A percentile compares a stretch with the other conserved stretches of the same genome.
These are phyloP conservation scores for Drosophila algonquin DNA, from an alignment of 2,888 invertebrate genomes.

Conservation along the genomic window DNA sequence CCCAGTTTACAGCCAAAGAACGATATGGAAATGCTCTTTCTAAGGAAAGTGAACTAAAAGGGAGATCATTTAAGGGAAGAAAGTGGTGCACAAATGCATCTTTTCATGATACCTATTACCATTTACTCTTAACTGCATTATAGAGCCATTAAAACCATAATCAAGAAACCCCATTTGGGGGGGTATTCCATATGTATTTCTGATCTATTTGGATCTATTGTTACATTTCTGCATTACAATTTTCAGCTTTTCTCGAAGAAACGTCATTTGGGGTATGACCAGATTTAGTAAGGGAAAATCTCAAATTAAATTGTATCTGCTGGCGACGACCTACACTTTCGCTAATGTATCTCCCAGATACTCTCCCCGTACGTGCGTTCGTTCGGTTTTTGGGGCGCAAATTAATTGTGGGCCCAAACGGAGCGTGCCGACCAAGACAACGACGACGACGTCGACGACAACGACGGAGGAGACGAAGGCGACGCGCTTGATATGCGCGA, in stretches of 20 bases:
- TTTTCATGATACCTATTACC: too few species aligned
- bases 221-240: too few species aligned
- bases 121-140: too few species aligned
- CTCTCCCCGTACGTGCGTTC: conserved; percentile 60
- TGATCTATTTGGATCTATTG: background rate
- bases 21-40: background rate
- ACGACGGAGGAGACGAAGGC: conserved; percentile 74
- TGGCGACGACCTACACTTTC: conserved; percentile 71
- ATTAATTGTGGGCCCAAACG: conserved; percentile 83
- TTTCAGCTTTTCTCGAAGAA: background rate
- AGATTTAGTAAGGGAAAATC: conserved; percentile 41
- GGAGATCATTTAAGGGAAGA: too few species aligned
- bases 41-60: background rate
- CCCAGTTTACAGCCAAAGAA: background rate
- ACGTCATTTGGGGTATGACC: background rate
- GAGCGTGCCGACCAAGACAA: conserved; percentile 77
- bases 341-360: conserved; percentile 77
- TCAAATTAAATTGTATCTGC: conserved; percentile 77
- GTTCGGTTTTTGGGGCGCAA: conserved; percentile 75
- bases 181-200: too few species aligned
- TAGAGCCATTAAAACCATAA: too few species aligned
- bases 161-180: too few species aligned
- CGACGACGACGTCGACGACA: conserved; percentile 74
- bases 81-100: too few species aligned
- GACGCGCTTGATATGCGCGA: conserved; percentile 83